Evolutionary conservation across 1,140 invertebrate genomes (phyloP).

Genomic region (Caerostris extrusa): DNA sequence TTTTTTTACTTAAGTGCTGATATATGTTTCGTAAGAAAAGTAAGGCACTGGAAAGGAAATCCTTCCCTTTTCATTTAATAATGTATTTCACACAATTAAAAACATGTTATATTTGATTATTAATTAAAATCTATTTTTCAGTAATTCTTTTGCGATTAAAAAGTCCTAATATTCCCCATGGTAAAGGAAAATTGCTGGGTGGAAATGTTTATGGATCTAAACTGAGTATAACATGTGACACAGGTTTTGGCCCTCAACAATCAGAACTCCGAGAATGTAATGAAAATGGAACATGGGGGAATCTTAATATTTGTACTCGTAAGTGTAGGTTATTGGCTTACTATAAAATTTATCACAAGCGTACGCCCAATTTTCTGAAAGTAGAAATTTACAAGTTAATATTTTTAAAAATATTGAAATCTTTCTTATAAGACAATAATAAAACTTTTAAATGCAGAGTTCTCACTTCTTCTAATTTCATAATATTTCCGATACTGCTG

Average conservation of each 20-base stretch:
- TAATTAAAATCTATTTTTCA: background rate
- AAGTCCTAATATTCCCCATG: conserved; percentile 40
- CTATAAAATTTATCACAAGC: background rate
- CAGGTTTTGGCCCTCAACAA: background rate
- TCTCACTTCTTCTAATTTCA: too few relatives aligned
- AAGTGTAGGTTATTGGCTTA: background rate
- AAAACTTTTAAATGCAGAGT: too few relatives aligned
- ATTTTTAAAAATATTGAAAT: too few relatives aligned
- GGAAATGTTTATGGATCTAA: conserved; percentile 13
- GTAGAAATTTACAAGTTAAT: too few relatives aligned
- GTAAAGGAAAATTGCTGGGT: background rate
- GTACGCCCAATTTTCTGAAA: background rate
- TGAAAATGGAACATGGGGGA: conserved; percentile 38
- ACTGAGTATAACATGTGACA: conserved; percentile 46
- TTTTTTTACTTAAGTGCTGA: too few relatives aligned
- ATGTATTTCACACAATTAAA: too few relatives aligned
- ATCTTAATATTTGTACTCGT: conserved; percentile 51
- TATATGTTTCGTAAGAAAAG: too few relatives aligned
- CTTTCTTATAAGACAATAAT: too few relatives aligned
- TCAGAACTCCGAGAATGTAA: conserved; percentile 4
- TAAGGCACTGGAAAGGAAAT: too few relatives aligned
- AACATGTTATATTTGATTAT: background rate
- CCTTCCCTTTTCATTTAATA: too few relatives aligned
- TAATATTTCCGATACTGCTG: too few relatives aligned
- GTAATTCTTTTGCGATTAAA: conserved; percentile 43